phyloP scores from a whole-genome alignment of 2,797 vertebrate species.

The Coccyzus lansbergi region DNA sequence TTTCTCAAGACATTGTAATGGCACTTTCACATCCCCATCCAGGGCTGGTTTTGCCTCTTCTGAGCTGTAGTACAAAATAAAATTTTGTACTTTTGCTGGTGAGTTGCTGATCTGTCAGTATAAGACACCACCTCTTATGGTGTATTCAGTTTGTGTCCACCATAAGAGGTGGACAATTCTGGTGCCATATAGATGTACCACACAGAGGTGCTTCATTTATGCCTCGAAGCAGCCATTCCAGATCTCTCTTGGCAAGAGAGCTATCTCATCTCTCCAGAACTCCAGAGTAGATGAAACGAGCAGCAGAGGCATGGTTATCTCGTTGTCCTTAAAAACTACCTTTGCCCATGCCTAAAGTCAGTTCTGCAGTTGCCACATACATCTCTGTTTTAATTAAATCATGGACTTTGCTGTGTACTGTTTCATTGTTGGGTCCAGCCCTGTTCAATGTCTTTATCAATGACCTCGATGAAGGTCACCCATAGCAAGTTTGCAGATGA shows the following conservation, averaged over 20 bases:
- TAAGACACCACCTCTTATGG: too few species aligned
- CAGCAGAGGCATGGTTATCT: neutral
- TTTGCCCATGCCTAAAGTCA: neutral
- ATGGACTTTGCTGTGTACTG: too few species aligned
- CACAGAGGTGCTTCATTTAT: neutral
- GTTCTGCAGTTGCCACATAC: neutral
- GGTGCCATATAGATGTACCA: neutral
- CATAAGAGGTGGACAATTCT: neutral
- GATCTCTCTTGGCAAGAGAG: neutral
- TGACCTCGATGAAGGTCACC: too few species aligned
- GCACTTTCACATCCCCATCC: neutral
- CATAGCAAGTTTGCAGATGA: too few species aligned
- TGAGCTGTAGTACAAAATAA: neutral
- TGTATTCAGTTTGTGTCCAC: too few species aligned
- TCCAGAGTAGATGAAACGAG: neutral
- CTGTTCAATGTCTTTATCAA: too few species aligned
- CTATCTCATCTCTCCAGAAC: neutral
- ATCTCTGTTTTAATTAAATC: neutral
- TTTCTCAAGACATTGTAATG: neutral
- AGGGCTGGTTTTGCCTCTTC: neutral
- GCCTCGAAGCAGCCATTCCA: neutral
- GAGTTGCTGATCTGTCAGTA: neutral
- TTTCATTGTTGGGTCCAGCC: too few species aligned
- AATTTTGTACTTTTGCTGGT: neutral
- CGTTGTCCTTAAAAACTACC: neutral